A percentile compares a stretch with the other conserved stretches of the same genome.
Conservation (phyloP, 2,888 invertebrate genomes). For the Euphydryas editha region DNA sequence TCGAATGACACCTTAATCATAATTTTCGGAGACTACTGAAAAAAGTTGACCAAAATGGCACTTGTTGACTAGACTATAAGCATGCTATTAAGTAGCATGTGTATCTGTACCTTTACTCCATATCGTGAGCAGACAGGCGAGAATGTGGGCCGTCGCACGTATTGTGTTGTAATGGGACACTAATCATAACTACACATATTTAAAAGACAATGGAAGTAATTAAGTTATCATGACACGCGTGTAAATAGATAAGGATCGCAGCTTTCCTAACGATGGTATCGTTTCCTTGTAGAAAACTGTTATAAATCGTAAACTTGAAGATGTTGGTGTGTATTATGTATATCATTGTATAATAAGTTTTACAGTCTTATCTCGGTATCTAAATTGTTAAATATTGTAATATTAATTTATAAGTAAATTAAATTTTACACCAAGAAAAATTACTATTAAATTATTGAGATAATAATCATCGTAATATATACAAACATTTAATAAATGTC, state of each 20-base stretch:
- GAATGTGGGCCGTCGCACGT: slow-evolving; percentile 24
- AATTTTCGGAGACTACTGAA: no score
- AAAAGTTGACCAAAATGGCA: no score
- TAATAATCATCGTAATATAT: no score
- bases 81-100: neutral
- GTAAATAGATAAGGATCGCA: slow-evolving; percentile 33
- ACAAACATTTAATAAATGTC: no score
- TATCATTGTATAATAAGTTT: neutral
- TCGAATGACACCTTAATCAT: no score
- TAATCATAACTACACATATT: slow-evolving; percentile 31
- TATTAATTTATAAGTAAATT: neutral
- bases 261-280: slow-evolving; percentile 32
- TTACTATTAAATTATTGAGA: no score
- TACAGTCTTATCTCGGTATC: neutral
- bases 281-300: slow-evolving; percentile 26
- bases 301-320: neutral
- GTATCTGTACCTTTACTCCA: slow-evolving; percentile 18
- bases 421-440: no score
- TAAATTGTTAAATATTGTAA: no score
- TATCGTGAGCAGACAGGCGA: slow-evolving; percentile 18
- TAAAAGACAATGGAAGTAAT: slow-evolving; percentile 40
- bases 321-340: neutral
- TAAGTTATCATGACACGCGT: slow-evolving; percentile 35
- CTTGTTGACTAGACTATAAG: no score
- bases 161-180: slow-evolving; percentile 30